Conservation (phyloP, 53 echinoderm and acorn worm genomes). For the Stichopus horrens region DNA sequence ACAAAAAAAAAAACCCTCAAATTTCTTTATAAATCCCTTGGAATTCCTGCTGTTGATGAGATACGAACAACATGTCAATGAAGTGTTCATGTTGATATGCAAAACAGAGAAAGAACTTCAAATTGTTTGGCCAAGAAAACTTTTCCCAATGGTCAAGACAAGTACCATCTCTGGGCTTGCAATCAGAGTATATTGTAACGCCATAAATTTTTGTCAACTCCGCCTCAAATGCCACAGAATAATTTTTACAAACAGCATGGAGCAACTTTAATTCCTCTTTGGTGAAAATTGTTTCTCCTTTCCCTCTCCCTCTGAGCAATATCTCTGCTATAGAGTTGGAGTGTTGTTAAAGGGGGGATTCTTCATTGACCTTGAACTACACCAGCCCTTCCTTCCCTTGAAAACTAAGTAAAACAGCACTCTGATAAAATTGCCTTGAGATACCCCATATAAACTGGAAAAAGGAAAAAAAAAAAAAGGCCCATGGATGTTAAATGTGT, state of each 20-base stretch:
- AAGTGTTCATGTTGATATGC: too few species aligned
- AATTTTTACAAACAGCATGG: not conserved
- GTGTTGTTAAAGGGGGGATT: slow-evolving; percentile 2
- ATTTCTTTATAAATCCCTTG: too few species aligned
- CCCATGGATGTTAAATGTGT: not conserved
- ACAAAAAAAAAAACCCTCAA: too few species aligned
- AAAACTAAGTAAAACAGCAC: slow-evolving; percentile 10
- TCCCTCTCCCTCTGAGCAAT: not conserved
- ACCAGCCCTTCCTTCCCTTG: slow-evolving; percentile 20
- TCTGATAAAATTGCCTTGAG: slow-evolving; percentile 12
- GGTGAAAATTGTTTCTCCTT: not conserved
- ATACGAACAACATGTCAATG: too few species aligned
- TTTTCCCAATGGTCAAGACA: too few species aligned
- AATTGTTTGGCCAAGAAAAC: too few species aligned
- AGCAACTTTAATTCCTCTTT: not conserved
- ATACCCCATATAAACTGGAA: slow-evolving; percentile 24
- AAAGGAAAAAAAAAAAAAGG: not conserved
- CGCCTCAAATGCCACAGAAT: too few species aligned
- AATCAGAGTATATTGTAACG: too few species aligned
- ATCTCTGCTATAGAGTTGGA: not conserved
- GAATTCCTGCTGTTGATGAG: too few species aligned
- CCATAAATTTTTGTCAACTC: too few species aligned
- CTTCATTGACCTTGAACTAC: slow-evolving; percentile 25
- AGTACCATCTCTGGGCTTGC: too few species aligned
- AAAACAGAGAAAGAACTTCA: too few species aligned